Evolutionary conservation across 1,140 invertebrate species (phyloP).

Genomic region (Bombus vancouverensis): DNA sequence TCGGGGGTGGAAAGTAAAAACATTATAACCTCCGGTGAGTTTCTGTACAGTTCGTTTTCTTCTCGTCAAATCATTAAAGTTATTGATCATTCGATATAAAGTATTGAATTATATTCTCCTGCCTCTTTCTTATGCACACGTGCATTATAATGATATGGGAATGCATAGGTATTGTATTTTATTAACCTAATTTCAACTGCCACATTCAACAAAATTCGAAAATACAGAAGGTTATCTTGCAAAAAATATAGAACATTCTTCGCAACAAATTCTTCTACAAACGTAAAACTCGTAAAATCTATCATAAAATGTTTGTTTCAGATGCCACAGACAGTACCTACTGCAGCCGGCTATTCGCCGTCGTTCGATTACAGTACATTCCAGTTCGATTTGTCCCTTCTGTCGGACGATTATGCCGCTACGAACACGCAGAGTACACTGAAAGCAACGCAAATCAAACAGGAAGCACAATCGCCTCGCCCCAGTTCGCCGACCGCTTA

Average conservation of each 20-base stretch:
- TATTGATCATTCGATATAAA: neutral
- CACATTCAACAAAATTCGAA: too few species aligned
- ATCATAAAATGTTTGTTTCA: conserved; percentile 80
- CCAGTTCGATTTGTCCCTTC: conserved; percentile 89
- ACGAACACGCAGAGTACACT: conserved; percentile 66
- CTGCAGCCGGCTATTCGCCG: conserved; percentile 86
- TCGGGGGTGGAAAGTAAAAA: neutral
- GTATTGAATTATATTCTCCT: too few species aligned
- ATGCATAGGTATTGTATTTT: too few species aligned
- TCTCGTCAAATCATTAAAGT: neutral
- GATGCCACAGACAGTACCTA: conserved; percentile 92
- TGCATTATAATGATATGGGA: too few species aligned
- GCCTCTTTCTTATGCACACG: too few species aligned
- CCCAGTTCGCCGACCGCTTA: conserved; percentile 79
- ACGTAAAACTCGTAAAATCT: neutral
- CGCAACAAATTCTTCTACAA: neutral
- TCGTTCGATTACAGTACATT: conserved; percentile 87
- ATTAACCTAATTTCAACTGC: too few species aligned
- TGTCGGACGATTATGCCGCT: conserved; percentile 84
- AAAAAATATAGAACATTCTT: neutral
- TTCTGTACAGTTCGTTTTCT: neutral
- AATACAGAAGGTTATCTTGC: too few species aligned
- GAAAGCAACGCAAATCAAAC: conserved; percentile 79
- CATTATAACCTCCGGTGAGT: neutral
- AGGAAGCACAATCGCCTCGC: conserved; percentile 77